Base-by-base conservation (phyloP, 2,113 vertebrate species). In the Alectura lathami region DNA sequence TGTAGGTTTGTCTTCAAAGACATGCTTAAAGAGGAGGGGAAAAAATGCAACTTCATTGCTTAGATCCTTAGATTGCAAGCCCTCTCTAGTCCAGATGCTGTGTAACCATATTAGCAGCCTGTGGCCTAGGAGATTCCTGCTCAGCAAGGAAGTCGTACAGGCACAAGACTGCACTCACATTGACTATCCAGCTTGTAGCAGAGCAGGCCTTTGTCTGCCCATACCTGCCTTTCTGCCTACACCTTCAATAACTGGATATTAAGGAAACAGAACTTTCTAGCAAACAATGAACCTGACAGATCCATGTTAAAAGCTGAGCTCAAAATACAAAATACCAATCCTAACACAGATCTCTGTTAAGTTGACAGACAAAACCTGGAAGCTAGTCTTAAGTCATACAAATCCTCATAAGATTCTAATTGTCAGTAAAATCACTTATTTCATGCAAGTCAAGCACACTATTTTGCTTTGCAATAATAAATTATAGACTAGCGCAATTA, bases 391-490 rank as follows among this genome's bases (percentile, higher is more conserved):
- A 50, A 82, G 16, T 30, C 1, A 0, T 13, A 60, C 30, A 66
- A 68, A 79, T 66, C 17, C 14, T 56, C 40, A 53, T 9, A 50
- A 69, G 40, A 43, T 80, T 54, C 8, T 18, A 75, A 60, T 0
- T 51, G 8, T 21, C 77, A 84, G 51, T 45, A 56, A 62, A 80
- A 34, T 13, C 11, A 83, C 3, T 66, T 40, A 36, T 36, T 76
- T 80, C 11, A 22, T 1, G 0, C 3, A 47, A 40, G 12, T 57
- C 93, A 59, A 69, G 32, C 26, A 67, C 0, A 0, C 24, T 67
- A 17, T 53, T 67, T 63, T 88, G 42, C 38, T 86, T 45, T 90
- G 68, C 76, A 89, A 88, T 59, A 80, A 83, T 43, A 74, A 68
- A 80, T 51, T 17, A 72, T 27, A 56, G 9, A 11, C 9, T 15